Conservation (phyloP, 2,888 invertebrate species). For the Pandemis corylana region DNA sequence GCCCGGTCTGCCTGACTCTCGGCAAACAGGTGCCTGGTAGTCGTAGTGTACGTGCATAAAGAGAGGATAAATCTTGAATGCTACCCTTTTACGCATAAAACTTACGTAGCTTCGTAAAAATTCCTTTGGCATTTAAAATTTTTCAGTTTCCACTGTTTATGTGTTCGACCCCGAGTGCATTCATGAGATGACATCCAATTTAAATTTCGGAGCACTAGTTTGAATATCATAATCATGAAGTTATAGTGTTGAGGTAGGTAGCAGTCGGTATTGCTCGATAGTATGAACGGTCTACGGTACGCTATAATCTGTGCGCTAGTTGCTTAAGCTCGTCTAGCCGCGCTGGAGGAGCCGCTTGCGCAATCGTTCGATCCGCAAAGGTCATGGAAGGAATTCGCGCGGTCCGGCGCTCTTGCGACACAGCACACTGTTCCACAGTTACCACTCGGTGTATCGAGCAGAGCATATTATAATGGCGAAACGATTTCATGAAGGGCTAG, state of each 20-base stretch:
- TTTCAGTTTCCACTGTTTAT: not conserved
- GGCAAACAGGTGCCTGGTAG: conserved; percentile 6
- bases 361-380: conserved; percentile 83
- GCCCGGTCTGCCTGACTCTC: conserved; percentile 3
- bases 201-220: not conserved
- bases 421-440: conserved; percentile 48
- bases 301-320: conserved; percentile 71
- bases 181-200: not conserved
- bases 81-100: no score
- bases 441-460: conserved; percentile 35
- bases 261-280: conserved; percentile 16
- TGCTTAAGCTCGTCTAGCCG: conserved; percentile 80
- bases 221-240: conserved; percentile 6
- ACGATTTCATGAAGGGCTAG: conserved; percentile 37
- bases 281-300: conserved; percentile 59
- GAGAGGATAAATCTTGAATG: no score
- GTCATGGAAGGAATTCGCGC: conserved; percentile 84
- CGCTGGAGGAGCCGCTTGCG: conserved; percentile 75
- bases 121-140: no score
- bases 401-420: conserved; percentile 79
- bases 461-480: conserved; percentile 37
- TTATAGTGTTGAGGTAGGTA: not conserved
- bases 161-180: not conserved
- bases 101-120: no score
- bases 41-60: not conserved